Conservation (phyloP, 2,797 vertebrate genomes). For the Phataginus tricuspis region DNA sequence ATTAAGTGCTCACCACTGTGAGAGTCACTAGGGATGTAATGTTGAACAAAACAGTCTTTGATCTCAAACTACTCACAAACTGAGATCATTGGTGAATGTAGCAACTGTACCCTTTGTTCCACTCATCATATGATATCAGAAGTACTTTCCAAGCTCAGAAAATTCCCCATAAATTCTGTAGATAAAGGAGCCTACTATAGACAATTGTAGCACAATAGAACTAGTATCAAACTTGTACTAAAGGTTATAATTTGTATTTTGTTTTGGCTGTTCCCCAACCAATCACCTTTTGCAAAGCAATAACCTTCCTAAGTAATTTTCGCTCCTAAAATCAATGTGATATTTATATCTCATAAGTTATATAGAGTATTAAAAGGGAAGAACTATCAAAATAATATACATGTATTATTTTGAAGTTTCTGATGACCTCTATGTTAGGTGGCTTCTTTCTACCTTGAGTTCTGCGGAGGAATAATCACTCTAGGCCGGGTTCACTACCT, state of each 20-base stretch:
- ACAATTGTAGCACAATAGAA: neutral
- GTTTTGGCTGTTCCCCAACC: neutral
- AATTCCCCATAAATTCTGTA: neutral
- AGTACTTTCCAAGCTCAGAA: neutral
- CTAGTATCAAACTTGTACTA: neutral
- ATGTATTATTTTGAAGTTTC: neutral
- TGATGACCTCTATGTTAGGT: neutral
- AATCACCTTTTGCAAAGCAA: neutral
- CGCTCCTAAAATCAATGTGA: neutral
- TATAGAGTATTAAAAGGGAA: neutral
- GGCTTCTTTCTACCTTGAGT: neutral
- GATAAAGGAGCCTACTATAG: neutral
- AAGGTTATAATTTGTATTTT: neutral
- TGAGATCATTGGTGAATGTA: neutral
- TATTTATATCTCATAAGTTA: neutral
- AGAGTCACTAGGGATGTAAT: neutral
- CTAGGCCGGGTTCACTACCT: neutral
- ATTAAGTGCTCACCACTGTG: neutral
- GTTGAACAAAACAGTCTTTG: constrained; percentile 7
- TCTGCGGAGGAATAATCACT: neutral
- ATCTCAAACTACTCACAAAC: neutral
- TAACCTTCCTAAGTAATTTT: neutral
- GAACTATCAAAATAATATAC: neutral
- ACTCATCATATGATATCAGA: neutral
- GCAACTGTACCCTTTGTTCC: neutral